Base-by-base conservation (phyloP, 1,140 invertebrate species). In the Marisa cornuarietis region DNA sequence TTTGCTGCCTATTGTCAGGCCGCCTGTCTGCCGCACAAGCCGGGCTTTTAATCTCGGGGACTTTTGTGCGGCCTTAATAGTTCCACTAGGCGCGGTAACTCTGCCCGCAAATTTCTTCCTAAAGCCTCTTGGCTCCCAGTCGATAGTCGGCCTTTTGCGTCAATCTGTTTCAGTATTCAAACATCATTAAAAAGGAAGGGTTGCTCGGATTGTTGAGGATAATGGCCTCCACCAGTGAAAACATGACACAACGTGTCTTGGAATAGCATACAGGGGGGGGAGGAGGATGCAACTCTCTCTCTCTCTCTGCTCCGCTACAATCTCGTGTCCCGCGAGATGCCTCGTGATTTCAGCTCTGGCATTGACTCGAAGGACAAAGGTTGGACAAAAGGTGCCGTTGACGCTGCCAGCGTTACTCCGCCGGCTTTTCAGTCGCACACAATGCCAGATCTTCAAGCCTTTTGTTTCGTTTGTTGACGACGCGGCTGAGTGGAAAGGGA, bases 111-210 rank as follows among this genome's bases (percentile, higher is more conserved):
- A 24, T 66, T 77, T 54, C 76, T 11, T 65, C 74, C 62, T 49
- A 76, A 76, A 76, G 74, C 74, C 73, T 76, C 74, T 76, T 76
- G 58, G 51, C 62, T 54, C 61, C 20, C 13, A 61, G 26, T 42
- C 74, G 76, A 77, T 65, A 68, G 65, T 77, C 54, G 76, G 76
- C 76, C 76, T 77, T 68, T 77, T 68, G 76, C 76, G 76, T 77
- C 76, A 77, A 68, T 77, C 76, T 77, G 76, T 77, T 77, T 77
- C 76, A 77, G 65, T 77, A 68, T 77, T 77, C 76, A 77, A 77
- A 77, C 76, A 77, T 77, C 76, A 77, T 77, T 77, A 77, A 77
- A 77, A 77, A 77, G 65, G 76, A 51, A 69, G 76, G 76, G 76
- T 14, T 68, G 76, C 51, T 77, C 63, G 65, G 68, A 68, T 77